phyloP scores from a whole-genome alignment of 1,140 invertebrate species.

The Drosophila sulfurigaster region DNA sequence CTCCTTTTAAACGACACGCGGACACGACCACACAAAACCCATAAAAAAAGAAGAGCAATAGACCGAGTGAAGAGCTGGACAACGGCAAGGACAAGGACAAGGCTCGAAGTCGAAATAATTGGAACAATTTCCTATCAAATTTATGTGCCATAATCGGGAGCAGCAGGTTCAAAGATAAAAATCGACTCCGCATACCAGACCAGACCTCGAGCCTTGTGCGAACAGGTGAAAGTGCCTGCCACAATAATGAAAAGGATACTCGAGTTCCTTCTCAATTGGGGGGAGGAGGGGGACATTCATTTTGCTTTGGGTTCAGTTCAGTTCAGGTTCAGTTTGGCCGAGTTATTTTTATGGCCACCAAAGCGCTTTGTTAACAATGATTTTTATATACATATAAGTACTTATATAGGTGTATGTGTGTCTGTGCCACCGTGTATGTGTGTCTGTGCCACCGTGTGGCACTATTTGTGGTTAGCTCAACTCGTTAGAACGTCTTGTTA shows the following conservation, averaged over 20 bases:
- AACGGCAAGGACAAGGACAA: background rate
- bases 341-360: conserved; percentile 76
- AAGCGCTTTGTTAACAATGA: conserved; percentile 82
- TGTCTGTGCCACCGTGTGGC: conserved; percentile 48
- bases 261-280: background rate
- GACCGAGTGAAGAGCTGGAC: conserved; percentile 23
- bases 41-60: conserved; percentile 59
- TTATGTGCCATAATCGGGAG: conserved; percentile 83
- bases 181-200: conserved; percentile 66
- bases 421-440: conserved; percentile 11
- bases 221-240: conserved; percentile 75
- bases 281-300: conserved; percentile 5
- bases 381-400: conserved; percentile 56
- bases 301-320: conserved; percentile 10
- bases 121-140: conserved; percentile 83
- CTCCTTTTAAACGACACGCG: conserved; percentile 72
- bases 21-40: conserved; percentile 77
- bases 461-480: conserved; percentile 75
- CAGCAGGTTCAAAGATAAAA: conserved; percentile 82
- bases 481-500: conserved; percentile 72
- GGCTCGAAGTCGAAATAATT: conserved; percentile 66
- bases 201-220: conserved; percentile 30
- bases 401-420: conserved; percentile 18
- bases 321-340: conserved; percentile 19
- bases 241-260: conserved; percentile 56